Evolutionary conservation across 2,113 vertebrate species (phyloP).

Genomic region (Oryzias celebensis): DNA sequence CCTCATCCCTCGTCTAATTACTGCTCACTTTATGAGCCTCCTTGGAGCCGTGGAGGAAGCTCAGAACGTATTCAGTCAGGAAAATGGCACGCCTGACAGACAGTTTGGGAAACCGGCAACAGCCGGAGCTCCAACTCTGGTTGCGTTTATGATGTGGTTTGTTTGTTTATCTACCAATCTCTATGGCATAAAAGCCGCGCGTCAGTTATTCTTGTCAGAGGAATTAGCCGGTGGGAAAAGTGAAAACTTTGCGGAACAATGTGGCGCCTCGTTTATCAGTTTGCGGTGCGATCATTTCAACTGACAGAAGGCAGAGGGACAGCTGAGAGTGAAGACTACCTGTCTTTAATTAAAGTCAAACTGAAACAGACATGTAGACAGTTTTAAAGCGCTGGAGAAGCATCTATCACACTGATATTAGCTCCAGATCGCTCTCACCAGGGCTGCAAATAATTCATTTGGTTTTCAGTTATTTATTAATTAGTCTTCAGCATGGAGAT

Average conservation of each 20-base stretch:
- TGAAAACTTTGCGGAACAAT: constrained; percentile 1
- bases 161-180: constrained; percentile 27
- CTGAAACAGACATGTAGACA: too few relatives aligned
- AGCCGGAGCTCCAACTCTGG: constrained; percentile 31
- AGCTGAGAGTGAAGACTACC: too few relatives aligned
- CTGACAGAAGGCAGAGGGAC: too few relatives aligned
- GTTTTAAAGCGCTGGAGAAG: too few relatives aligned
- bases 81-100: constrained; percentile 64
- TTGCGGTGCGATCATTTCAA: too few relatives aligned
- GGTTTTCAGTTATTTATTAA: too few relatives aligned
- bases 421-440: too few relatives aligned
- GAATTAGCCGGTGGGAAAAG: constrained; percentile 16
- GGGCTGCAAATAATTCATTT: too few relatives aligned
- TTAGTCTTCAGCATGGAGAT: too few relatives aligned
- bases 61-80: constrained; percentile 55
- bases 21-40: constrained; percentile 53
- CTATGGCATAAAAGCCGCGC: constrained; percentile 8
- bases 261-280: too few relatives aligned
- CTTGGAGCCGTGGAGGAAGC: constrained; percentile 51
- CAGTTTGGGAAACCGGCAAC: constrained; percentile 54
- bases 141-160: constrained; percentile 34
- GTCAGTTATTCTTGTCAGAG: constrained; percentile 16
- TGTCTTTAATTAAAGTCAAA: too few relatives aligned
- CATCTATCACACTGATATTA: too few relatives aligned
- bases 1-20: constrained; percentile 67